Conservation (phyloP, 2,113 vertebrate genomes). For the Scytalopus superciliaris region DNA sequence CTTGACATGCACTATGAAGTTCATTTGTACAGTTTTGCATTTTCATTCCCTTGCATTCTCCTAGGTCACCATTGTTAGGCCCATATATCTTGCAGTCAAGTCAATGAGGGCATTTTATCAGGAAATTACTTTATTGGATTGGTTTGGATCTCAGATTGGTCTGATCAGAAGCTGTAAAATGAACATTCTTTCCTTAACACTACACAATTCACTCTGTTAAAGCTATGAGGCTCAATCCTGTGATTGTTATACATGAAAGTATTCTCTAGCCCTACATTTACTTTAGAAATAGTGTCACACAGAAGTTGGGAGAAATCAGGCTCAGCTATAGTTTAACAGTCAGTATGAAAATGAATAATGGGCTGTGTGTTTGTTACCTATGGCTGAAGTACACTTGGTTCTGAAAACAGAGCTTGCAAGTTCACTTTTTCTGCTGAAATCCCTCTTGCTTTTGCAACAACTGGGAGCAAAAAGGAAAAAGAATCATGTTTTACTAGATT, state of each 20-base stretch:
- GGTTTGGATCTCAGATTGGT: background rate
- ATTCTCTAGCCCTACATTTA: background rate
- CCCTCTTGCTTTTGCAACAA: background rate
- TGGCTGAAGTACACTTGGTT: background rate
- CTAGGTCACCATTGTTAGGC: background rate
- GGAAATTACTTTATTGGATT: background rate
- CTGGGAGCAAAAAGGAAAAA: background rate
- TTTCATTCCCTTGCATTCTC: background rate
- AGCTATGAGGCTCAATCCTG: background rate
- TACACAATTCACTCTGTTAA: background rate
- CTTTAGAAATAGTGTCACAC: background rate
- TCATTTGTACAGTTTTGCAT: background rate
- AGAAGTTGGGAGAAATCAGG: background rate
- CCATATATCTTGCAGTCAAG: background rate
- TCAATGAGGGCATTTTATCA: background rate
- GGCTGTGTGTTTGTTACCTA: background rate
- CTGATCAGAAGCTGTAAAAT: background rate
- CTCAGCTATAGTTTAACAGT: background rate
- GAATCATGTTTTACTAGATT: background rate
- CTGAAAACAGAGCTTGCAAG: background rate
- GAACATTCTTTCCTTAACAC: background rate
- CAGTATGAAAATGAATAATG: background rate
- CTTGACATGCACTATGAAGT: constrained; percentile 10
- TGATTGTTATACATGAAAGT: background rate
- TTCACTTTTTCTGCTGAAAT: background rate